A percentile compares a stretch with the other conserved stretches of the same genome.
These are phyloP conservation scores for Capra hircus DNA, from an alignment of 2,113 vertebrate genomes.

Conservation along the genomic window DNA sequence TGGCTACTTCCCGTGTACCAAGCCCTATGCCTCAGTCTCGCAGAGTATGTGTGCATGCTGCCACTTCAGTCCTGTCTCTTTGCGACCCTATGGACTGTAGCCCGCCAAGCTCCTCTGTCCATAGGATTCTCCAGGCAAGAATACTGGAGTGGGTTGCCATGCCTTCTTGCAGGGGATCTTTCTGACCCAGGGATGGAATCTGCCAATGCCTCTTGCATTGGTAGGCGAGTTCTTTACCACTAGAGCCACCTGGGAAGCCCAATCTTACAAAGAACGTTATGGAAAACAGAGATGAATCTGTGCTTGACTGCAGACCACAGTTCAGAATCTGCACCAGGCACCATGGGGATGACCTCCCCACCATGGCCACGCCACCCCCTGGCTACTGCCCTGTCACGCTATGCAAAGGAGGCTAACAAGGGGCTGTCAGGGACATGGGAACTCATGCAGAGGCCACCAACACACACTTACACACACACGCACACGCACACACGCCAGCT, in stretches of 20 bases:
- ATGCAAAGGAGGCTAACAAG: background rate
- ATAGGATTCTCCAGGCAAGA: background rate
- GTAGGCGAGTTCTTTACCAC: background rate
- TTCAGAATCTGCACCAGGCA: background rate
- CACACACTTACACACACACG: conserved; percentile 4
- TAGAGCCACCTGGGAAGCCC: background rate
- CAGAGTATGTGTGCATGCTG: background rate
- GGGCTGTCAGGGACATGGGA: background rate
- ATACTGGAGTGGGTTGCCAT: background rate
- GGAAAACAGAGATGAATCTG: background rate
- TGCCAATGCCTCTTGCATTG: background rate
- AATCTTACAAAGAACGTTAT: background rate
- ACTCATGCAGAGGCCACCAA: conserved; percentile 61
- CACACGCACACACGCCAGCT: background rate
- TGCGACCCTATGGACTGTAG: background rate
- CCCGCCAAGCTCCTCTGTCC: background rate
- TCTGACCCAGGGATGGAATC: background rate
- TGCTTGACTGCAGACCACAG: background rate
- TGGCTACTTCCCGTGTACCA: background rate
- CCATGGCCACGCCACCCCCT: too few species aligned
- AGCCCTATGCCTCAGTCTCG: background rate
- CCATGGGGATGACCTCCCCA: background rate
- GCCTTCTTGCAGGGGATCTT: background rate
- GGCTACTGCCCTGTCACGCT: background rate
- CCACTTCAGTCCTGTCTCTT: background rate